Conservation (phyloP, 2,888 invertebrate genomes). For the Ecdyonurus torrentis region DNA sequence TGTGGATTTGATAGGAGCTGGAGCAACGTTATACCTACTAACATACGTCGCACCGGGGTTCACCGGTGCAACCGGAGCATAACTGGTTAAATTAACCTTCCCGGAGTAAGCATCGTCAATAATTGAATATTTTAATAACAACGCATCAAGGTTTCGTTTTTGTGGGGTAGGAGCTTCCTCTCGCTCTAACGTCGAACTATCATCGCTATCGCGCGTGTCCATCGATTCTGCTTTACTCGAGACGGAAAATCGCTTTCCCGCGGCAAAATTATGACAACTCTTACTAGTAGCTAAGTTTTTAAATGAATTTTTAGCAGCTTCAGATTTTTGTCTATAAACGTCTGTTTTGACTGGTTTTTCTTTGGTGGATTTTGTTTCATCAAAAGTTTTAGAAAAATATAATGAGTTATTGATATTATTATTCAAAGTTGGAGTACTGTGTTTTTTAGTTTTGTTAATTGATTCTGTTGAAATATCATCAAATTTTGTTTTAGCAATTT, state of each 20-base stretch:
- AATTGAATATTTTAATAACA: slow-evolving; percentile 18
- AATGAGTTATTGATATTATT: no score
- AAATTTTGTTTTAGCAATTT: background rate
- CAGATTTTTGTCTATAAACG: background rate
- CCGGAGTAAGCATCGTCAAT: slow-evolving; percentile 15
- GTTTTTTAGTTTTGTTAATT: no score
- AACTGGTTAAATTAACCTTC: background rate
- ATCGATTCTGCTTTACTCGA: background rate
- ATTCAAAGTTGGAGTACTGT: background rate
- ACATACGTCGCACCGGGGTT: background rate
- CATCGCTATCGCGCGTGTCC: background rate
- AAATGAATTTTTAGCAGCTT: background rate
- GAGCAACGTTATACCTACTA: background rate
- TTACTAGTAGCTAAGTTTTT: background rate
- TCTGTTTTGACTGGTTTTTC: background rate
- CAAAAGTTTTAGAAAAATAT: background rate
- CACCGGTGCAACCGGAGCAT: background rate
- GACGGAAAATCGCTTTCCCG: background rate
- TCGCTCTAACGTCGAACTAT: background rate
- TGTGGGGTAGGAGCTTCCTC: background rate
- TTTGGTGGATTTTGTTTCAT: background rate
- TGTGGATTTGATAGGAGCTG: background rate
- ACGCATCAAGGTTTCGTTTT: slow-evolving; percentile 17
- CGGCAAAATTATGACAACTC: background rate
- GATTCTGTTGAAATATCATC: background rate